Evolutionary conservation across 2,888 invertebrate genomes (phyloP).

Genomic region (Rhimphoctona megacephalus): DNA sequence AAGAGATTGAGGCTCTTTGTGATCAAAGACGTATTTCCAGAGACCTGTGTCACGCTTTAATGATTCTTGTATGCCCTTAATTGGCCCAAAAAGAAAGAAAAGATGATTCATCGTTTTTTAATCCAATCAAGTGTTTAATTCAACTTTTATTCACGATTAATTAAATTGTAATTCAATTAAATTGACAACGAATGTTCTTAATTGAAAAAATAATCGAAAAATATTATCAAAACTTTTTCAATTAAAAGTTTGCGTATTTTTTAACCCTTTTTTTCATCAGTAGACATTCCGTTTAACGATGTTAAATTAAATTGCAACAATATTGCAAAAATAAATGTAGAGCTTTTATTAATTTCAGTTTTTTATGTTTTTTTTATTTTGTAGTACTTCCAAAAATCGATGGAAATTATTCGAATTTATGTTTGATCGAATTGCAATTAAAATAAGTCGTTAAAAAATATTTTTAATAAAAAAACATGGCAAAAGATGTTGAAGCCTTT

Average conservation of each 20-base stretch:
- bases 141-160: neutral
- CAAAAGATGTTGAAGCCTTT: too few species aligned
- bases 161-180: neutral
- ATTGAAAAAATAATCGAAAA: neutral
- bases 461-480: too few species aligned
- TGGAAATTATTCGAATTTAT: too few species aligned
- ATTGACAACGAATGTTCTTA: neutral
- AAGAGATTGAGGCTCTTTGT: conserved; percentile 90
- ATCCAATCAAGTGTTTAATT: neutral
- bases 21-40: conserved; percentile 93
- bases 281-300: neutral
- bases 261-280: neutral
- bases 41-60: conserved; percentile 86
- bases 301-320: neutral
- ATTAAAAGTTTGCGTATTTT: neutral
- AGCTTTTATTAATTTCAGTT: neutral
- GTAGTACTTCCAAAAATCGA: too few species aligned
- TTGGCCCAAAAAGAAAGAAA: neutral
- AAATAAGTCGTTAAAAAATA: too few species aligned
- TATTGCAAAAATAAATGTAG: neutral
- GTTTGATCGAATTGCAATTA: too few species aligned
- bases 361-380: neutral
- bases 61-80: conserved; percentile 89
- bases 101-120: conserved; percentile 2
- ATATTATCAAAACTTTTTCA: neutral